These are phyloP conservation scores for Lasius platythorax DNA, from an alignment of 2,888 invertebrate genomes.

Conservation along the genomic window DNA sequence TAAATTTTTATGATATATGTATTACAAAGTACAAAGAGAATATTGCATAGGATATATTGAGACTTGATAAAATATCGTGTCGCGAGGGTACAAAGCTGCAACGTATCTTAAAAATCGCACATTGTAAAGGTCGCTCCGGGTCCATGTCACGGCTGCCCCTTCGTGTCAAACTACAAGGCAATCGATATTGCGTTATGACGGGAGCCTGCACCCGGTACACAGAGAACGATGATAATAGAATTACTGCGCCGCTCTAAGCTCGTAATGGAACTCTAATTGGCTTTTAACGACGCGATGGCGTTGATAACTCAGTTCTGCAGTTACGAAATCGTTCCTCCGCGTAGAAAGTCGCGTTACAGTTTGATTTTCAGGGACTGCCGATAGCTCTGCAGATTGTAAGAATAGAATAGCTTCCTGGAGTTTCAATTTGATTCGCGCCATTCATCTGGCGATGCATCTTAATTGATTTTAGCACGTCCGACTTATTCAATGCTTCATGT, in stretches of 20 bases:
- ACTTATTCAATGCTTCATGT: not conserved
- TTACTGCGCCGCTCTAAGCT: conserved; percentile 83
- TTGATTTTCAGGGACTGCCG: conserved; percentile 40
- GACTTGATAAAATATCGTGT: conserved; percentile 13
- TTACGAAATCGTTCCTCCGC: conserved; percentile 78
- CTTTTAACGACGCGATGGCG: conserved; percentile 85
- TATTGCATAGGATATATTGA: conserved; percentile 1
- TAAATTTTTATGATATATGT: conserved; percentile 6
- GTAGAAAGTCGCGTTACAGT: conserved; percentile 40
- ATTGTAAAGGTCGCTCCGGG: conserved; percentile 18
- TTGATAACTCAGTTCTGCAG: conserved; percentile 83
- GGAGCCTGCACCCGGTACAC: conserved; percentile 65
- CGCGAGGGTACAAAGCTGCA: not conserved
- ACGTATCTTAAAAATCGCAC: conserved; percentile 36
- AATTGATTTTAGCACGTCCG: not conserved
- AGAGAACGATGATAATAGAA: conserved; percentile 82
- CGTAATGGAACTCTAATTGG: conserved; percentile 86
- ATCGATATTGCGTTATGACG: conserved; percentile 82
- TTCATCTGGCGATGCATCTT: conserved; percentile 6
- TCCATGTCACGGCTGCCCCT: conserved; percentile 1
- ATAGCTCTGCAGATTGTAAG: conserved; percentile 22
- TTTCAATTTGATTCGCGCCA: conserved; percentile 8
- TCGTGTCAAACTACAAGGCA: conserved; percentile 67
- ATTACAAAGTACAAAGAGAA: not conserved
- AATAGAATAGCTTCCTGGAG: conserved; percentile 18